These are phyloP conservation scores for Urocolius indicus DNA, from an alignment of 2,113 vertebrate species.

Conservation along the genomic window DNA sequence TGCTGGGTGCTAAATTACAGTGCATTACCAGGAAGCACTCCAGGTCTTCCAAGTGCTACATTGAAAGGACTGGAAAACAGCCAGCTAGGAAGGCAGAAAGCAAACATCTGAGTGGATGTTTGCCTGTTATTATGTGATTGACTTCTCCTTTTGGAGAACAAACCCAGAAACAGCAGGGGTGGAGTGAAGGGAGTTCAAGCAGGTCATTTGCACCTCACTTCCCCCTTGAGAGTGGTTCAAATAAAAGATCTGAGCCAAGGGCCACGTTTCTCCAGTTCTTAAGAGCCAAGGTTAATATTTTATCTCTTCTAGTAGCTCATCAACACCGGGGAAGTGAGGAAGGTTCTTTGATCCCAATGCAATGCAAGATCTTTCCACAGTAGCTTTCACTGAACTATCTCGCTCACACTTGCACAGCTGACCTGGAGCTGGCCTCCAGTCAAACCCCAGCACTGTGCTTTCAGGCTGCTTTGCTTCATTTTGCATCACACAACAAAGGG, in stretches of 20 bases:
- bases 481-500: not conserved
- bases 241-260: not conserved
- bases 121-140: slow-evolving; percentile 31
- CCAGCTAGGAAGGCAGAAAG: not conserved
- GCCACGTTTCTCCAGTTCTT: not conserved
- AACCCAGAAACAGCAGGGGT: not conserved
- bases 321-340: not conserved
- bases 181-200: not conserved
- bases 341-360: not conserved
- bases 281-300: not conserved
- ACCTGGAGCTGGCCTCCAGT: not conserved
- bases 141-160: not conserved
- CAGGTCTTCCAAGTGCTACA: not conserved
- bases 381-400: not conserved
- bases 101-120: not conserved
- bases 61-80: not conserved
- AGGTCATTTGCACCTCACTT: not conserved
- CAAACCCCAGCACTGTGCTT: not conserved
- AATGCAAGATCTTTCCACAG: not conserved
- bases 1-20: slow-evolving; percentile 33
- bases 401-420: not conserved
- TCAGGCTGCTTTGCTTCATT: not conserved
- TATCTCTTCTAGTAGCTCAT: not conserved
- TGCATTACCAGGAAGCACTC: slow-evolving; percentile 5
- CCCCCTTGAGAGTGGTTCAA: not conserved